Evolutionary conservation across 2,797 vertebrate species (phyloP).

Genomic region (Danionella dracula): DNA sequence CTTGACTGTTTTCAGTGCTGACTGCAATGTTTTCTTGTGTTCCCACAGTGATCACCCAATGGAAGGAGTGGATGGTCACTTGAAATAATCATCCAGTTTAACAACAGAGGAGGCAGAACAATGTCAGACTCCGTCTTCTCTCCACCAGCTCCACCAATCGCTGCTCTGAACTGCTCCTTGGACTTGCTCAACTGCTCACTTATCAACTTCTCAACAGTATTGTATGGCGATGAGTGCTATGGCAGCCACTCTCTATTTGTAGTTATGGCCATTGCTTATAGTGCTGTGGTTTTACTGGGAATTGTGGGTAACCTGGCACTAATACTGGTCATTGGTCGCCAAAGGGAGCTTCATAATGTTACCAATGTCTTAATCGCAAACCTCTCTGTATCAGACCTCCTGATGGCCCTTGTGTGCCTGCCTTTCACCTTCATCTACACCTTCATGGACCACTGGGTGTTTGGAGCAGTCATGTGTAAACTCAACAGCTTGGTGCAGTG

Average conservation of each 20-base stretch:
- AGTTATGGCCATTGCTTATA: constrained; percentile 77
- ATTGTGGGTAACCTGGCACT: constrained; percentile 77
- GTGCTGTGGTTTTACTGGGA: constrained; percentile 77
- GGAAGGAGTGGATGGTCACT: constrained; percentile 7
- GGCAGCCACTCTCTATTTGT: constrained; percentile 47
- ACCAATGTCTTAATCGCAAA: constrained; percentile 85
- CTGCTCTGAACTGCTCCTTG: constrained; percentile 45
- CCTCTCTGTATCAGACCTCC: constrained; percentile 79
- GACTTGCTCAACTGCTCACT: constrained; percentile 40
- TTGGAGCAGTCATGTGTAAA: constrained; percentile 81
- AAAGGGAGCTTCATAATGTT: constrained; percentile 82
- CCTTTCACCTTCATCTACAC: constrained; percentile 85
- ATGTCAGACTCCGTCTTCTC: constrained; percentile 41
- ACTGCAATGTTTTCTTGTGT: constrained; percentile 8
- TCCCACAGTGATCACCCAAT: constrained; percentile 11
- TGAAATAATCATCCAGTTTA: neutral
- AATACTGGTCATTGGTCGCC: constrained; percentile 76
- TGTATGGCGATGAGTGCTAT: constrained; percentile 46
- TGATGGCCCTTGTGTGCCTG: constrained; percentile 79
- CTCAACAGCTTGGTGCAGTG: constrained; percentile 80
- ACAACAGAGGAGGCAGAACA: neutral
- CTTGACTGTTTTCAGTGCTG: neutral
- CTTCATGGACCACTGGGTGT: constrained; percentile 85
- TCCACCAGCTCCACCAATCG: constrained; percentile 33
- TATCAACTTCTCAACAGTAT: constrained; percentile 34